Evolutionary conservation across 2,113 vertebrate species (phyloP), one percentile per base, ranked within the genome.

Genomic region (Notothenia coriiceps): DNA sequence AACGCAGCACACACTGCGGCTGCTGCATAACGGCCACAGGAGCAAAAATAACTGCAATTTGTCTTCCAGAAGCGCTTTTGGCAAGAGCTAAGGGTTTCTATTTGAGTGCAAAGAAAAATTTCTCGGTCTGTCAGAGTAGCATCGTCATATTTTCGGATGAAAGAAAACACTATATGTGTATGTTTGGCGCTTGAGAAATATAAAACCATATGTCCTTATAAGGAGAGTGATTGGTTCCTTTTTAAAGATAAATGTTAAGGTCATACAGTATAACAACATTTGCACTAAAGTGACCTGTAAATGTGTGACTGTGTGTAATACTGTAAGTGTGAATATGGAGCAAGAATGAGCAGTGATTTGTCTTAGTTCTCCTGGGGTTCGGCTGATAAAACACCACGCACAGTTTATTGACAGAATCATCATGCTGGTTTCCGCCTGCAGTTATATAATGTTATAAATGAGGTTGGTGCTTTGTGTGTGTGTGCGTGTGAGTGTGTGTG

Each of bases 371-470:
- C 75, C 10, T 33, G 54, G 43, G 78, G 60, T 78, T 60, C 62
- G 33, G 46, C 71, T 66, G 64, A 79, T 77, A 74, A 84, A 88
- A 76, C 61, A 63, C 46, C 35, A 43, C 25, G 0, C 59, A 76
- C 62, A 71, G 55, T 84, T 55, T 77, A 85, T 74, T 79, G 84
- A 79, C 69, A 59, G 55, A 75, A 74, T 22, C 22, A 67, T 78
- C 20, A 68, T n/a, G 20, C 43, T 79, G 33, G 43, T 55, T 85
- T 77, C 64, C 10, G 25, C 60, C 50, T 64, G 54, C 80, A 69
- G 66, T 72, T 80, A 74, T 73, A 57, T 72, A 77, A 77, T 68
- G 22, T 69, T 61, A 81, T 72, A 66, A 78, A 81, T 22, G 18
- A 25, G 25, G 43, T 69, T 29, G 29, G 29, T 29, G 29, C 29